Conservation (phyloP, 2,797 vertebrate species). For the Leontocebus nigricollis region DNA sequence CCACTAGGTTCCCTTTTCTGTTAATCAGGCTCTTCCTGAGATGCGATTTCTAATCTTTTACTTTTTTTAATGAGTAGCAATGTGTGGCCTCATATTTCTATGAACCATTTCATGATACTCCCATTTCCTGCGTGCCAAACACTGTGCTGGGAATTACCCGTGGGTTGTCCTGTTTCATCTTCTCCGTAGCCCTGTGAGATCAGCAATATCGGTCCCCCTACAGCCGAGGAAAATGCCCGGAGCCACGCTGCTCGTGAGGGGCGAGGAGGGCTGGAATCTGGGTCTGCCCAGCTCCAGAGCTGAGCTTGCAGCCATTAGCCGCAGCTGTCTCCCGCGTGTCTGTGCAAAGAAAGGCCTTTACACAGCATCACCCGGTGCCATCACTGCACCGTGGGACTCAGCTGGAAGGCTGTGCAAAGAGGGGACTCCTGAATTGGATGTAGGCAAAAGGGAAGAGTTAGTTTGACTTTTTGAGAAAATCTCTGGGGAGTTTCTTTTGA, state of each 20-base stretch:
- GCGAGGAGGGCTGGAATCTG: not conserved
- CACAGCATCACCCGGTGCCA: fast-evolving
- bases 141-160: not conserved
- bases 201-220: not conserved
- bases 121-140: not conserved
- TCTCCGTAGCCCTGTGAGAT: not conserved
- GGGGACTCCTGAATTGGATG: not conserved
- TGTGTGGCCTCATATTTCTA: not conserved
- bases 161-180: not conserved
- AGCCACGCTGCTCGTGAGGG: not conserved
- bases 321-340: not conserved
- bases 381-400: not conserved
- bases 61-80: not conserved
- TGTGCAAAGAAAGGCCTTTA: not conserved
- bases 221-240: not conserved
- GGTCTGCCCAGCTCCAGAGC: not conserved
- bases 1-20: not conserved
- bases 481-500: constrained; percentile 5
- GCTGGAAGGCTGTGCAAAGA: not conserved
- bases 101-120: not conserved
- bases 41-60: not conserved
- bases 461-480: not conserved
- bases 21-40: not conserved
- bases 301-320: not conserved
- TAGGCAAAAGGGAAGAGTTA: not conserved